Conservation (phyloP, 1,140 invertebrate species). For the Zaprionus gabonicus region DNA sequence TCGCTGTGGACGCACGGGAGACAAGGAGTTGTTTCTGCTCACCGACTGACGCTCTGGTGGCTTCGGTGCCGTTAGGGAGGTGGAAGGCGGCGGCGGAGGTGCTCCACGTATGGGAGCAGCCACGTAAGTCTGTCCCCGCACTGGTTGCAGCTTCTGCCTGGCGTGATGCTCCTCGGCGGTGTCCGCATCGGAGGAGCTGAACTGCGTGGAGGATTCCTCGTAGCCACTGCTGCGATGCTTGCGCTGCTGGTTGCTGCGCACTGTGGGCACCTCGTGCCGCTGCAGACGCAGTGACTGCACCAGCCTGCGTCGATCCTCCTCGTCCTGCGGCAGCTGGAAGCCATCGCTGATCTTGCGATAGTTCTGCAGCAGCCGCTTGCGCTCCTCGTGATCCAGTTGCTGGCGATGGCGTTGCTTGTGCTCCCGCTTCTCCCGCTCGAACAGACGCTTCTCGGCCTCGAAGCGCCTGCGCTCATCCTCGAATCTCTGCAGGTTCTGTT, state of each 20-base stretch:
- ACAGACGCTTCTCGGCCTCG: constrained; percentile 78
- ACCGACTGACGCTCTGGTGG: constrained; percentile 51
- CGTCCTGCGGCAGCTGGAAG: constrained; percentile 75
- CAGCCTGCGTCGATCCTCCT: constrained; percentile 72
- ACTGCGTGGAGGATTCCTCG: constrained; percentile 81
- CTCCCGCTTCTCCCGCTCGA: constrained; percentile 80
- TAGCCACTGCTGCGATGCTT: constrained; percentile 76
- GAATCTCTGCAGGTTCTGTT: constrained; percentile 76
- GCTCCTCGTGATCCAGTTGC: constrained; percentile 76
- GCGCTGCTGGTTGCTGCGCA: constrained; percentile 29
- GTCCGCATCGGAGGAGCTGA: constrained; percentile 80
- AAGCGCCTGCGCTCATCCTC: constrained; percentile 82
- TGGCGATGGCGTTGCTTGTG: constrained; percentile 79
- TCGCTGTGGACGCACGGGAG: constrained; percentile 71
- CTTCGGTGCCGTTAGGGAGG: constrained; percentile 18
- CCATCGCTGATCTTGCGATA: constrained; percentile 82
- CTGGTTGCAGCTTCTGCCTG: constrained; percentile 12
- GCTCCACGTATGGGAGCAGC: constrained; percentile 66
- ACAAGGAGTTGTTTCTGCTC: constrained; percentile 67
- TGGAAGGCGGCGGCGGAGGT: constrained; percentile 54
- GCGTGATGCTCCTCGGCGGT: constrained; percentile 48
- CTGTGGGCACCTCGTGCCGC: constrained; percentile 56
- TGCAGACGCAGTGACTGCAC: constrained; percentile 77
- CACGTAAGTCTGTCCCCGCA: constrained; percentile 26
- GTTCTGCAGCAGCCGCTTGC: constrained; percentile 71